phyloP scores from a whole-genome alignment of 2,888 invertebrate species.

The Nephrotoma flavescens region DNA sequence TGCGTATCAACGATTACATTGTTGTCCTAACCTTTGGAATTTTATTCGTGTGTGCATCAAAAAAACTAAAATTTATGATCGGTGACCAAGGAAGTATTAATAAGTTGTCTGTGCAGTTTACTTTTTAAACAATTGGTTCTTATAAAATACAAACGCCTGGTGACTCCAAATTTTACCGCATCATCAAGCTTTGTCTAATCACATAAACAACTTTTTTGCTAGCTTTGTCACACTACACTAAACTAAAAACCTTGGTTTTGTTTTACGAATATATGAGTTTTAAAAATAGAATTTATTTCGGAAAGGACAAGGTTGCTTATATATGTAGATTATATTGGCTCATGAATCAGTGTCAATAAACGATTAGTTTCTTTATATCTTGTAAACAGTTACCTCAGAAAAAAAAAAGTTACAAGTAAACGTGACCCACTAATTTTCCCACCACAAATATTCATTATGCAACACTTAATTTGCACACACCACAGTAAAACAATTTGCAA shows the following conservation, averaged over 20 bases:
- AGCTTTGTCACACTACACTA: neutral
- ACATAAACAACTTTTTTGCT: neutral
- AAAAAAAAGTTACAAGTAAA: neutral
- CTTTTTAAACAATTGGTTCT: too few species aligned
- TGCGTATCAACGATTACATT: neutral
- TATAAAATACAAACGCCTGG: neutral
- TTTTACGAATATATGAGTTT: neutral
- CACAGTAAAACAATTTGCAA: neutral
- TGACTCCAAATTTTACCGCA: neutral
- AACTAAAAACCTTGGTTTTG: neutral
- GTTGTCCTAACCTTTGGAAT: neutral
- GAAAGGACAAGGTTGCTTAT: neutral
- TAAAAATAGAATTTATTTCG: neutral
- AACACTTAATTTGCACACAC: neutral
- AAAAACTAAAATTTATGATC: neutral
- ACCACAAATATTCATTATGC: neutral
- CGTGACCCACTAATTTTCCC: neutral
- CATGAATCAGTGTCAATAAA: neutral
- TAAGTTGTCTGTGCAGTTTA: neutral
- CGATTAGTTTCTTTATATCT: neutral
- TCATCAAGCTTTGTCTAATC: neutral
- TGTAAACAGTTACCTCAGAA: neutral
- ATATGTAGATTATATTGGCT: neutral
- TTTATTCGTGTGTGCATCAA: neutral
- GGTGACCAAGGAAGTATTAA: neutral